A percentile compares a stretch with the other conserved stretches of the same genome.
These are phyloP conservation scores for Brachionus manjavacas DNA, from an alignment of 1,140 invertebrate genomes.

Conservation along the genomic window DNA sequence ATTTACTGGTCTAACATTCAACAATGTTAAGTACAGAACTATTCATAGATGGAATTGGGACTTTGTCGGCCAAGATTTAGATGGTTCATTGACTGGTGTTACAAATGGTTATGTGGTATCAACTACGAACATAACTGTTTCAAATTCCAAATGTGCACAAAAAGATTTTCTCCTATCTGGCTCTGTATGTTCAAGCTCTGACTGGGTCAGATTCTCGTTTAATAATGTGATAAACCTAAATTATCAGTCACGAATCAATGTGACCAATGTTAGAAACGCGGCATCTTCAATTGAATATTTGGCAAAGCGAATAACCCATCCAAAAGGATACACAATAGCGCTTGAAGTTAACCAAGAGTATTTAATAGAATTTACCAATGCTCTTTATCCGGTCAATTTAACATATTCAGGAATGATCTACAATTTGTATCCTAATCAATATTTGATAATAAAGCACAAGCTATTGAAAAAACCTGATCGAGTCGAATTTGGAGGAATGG, in stretches of 20 bases:
- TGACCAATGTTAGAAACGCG: neutral
- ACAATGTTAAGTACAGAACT: slow-evolving; percentile 24
- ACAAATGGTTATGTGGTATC: neutral
- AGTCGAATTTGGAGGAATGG: neutral
- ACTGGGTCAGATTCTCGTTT: slow-evolving; percentile 36
- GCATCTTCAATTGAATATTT: neutral
- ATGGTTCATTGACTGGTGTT: slow-evolving; percentile 20
- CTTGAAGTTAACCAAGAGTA: slow-evolving; percentile 21
- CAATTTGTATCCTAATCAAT: neutral
- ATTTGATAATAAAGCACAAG: slow-evolving; percentile 14
- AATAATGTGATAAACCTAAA: neutral
- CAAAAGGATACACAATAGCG: neutral
- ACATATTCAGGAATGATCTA: slow-evolving; percentile 4
- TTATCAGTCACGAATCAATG: neutral
- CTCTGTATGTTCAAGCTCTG: neutral
- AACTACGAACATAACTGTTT: neutral
- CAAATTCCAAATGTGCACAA: neutral
- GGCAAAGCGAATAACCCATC: neutral
- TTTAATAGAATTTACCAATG: neutral
- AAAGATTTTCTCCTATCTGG: neutral
- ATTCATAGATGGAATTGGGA: slow-evolving; percentile 41
- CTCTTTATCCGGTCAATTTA: slow-evolving; percentile 12
- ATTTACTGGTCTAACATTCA: slow-evolving; percentile 1
- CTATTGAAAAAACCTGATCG: slow-evolving; percentile 18
- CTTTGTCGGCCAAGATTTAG: slow-evolving; percentile 21